Conservation (phyloP, 1,140 invertebrate genomes). For the Drosophila arizonae region DNA sequence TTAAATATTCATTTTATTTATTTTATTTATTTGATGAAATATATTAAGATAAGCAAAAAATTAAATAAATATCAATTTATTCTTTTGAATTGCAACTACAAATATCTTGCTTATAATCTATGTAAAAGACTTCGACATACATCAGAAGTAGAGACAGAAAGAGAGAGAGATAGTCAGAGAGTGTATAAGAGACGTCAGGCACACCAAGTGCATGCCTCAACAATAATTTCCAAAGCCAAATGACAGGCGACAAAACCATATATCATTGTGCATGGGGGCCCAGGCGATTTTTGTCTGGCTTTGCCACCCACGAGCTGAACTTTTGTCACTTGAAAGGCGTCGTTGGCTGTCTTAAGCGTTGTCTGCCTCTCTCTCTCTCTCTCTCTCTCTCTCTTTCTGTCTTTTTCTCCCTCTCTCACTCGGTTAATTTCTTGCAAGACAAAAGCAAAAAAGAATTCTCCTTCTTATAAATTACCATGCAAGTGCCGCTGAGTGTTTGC, state of each 20-base stretch:
- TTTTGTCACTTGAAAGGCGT: conserved; percentile 77
- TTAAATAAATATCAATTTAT: too few species aligned
- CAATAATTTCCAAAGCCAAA: conserved; percentile 79
- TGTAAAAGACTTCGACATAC: too few species aligned
- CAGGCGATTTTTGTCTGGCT: conserved; percentile 62
- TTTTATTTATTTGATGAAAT: too few species aligned
- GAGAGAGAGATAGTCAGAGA: background rate
- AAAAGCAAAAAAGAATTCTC: conserved; percentile 27
- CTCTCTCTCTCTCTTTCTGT: conserved; percentile 14
- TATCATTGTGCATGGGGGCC: conserved; percentile 72
- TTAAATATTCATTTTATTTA: too few species aligned
- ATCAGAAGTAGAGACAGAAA: background rate
- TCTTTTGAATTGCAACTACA: too few species aligned
- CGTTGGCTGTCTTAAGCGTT: conserved; percentile 67
- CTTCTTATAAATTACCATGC: conserved; percentile 68
- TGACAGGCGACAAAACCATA: conserved; percentile 78
- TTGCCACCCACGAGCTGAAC: conserved; percentile 77
- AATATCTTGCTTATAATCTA: too few species aligned
- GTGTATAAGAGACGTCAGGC: conserved; percentile 43
- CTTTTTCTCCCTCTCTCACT: conserved; percentile 29
- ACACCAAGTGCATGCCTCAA: conserved; percentile 69
- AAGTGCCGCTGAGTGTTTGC: conserved; percentile 46
- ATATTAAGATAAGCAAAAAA: too few species aligned
- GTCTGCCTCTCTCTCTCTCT: conserved; percentile 43
- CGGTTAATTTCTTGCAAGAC: too few species aligned